A percentile compares a stretch with the other conserved stretches of the same genome.
phyloP scores from a whole-genome alignment of 2,113 vertebrate genomes.

The Atherinomorus stipes region DNA sequence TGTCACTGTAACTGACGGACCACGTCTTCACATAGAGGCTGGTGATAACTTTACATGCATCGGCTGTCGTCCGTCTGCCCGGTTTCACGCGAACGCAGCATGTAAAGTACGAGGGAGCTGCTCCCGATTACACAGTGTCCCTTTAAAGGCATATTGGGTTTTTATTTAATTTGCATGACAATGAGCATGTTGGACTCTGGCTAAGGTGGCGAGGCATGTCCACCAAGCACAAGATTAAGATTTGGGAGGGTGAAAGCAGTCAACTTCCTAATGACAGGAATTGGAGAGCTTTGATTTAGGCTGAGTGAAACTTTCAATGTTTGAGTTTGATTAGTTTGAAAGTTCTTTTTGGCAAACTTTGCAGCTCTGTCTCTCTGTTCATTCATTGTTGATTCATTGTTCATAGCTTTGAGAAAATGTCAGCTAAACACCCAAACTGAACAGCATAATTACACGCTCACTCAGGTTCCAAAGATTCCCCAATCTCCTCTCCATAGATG shows the following conservation, averaged over 20 bases:
- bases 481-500: constrained; percentile 10
- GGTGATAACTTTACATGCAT: too few species aligned
- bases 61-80: too few species aligned
- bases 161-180: too few species aligned
- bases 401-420: constrained; percentile 50
- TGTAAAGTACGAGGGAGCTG: too few species aligned
- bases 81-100: too few species aligned
- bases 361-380: constrained; percentile 14
- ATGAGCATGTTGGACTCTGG: too few species aligned
- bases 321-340: constrained; percentile 17
- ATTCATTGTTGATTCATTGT: constrained; percentile 24
- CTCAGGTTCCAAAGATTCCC: constrained; percentile 17
- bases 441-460: constrained; percentile 35
- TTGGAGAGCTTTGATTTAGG: not conserved
- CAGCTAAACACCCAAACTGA: constrained; percentile 31
- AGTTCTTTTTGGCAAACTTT: constrained; percentile 1
- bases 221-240: not conserved
- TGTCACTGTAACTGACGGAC: too few species aligned
- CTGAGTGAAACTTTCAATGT: constrained; percentile 19
- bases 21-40: too few species aligned
- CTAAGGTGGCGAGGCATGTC: not conserved
- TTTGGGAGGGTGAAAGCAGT: not conserved
- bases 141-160: too few species aligned
- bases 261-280: not conserved
- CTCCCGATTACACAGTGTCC: too few species aligned